These are phyloP conservation scores for Nomia melanderi DNA, from an alignment of 1,140 invertebrate genomes.

Conservation along the genomic window DNA sequence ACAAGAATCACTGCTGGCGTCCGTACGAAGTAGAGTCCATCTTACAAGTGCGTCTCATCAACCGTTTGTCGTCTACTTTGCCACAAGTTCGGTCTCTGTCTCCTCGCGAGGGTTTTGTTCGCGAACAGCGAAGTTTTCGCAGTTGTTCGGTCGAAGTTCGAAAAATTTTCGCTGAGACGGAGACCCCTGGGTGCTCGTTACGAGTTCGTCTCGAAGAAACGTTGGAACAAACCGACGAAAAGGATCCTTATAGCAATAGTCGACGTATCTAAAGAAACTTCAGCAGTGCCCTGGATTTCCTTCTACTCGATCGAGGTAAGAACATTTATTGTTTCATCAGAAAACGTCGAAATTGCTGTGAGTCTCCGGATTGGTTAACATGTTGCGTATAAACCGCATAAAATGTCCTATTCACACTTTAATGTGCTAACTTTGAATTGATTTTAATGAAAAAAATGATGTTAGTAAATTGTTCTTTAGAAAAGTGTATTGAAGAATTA, in stretches of 20 bases:
- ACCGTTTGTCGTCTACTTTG: not conserved
- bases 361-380: not conserved
- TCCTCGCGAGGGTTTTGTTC: not conserved
- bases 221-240: not conserved
- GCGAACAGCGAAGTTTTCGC: not conserved
- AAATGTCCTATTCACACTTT: not conserved
- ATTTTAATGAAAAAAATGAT: too few species aligned
- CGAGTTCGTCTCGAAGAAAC: not conserved
- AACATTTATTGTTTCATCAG: not conserved
- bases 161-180: conserved; percentile 21
- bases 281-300: not conserved
- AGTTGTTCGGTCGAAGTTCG: not conserved
- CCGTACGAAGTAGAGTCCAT: not conserved
- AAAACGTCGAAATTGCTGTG: not conserved
- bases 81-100: not conserved
- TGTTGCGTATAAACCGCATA: not conserved
- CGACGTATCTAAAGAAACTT: not conserved
- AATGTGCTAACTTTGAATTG: too few species aligned
- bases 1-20: not conserved
- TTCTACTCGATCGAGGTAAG: conserved; percentile 27
- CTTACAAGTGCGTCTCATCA: conserved; percentile 9
- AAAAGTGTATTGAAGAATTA: too few species aligned
- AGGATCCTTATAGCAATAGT: not conserved
- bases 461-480: too few species aligned
- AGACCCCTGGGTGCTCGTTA: conserved; percentile 21